Conservation (phyloP, 2,888 invertebrate species). For the Chironomus riparius region DNA sequence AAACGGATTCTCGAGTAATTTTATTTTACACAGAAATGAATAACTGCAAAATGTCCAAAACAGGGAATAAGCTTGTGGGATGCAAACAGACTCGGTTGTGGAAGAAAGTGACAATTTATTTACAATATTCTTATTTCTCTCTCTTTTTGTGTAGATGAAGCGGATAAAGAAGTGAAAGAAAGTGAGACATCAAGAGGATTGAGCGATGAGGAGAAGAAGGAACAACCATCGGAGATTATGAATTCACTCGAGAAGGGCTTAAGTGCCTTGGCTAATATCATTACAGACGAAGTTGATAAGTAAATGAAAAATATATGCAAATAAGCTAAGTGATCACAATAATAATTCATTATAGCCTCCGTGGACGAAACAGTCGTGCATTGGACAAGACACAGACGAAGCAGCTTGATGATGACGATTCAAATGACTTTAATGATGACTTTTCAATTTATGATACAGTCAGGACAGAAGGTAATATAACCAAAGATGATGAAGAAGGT, state of each 20-base stretch:
- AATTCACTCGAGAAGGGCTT: conserved; percentile 40
- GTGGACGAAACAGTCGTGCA: not conserved
- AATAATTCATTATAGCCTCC: not conserved
- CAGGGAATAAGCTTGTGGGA: not conserved
- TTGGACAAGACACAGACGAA: not conserved
- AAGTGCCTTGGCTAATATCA: conserved; percentile 32
- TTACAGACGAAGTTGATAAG: conserved; percentile 40
- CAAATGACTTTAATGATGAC: conserved; percentile 10
- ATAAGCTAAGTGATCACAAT: not conserved
- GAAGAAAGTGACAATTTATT: conserved; percentile 14
- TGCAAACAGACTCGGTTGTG: not conserved
- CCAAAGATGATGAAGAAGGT: not conserved
- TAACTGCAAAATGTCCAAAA: not conserved
- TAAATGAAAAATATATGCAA: conserved; percentile 31
- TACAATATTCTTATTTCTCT: not conserved
- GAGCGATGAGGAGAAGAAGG: conserved; percentile 36
- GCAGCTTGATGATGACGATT: not conserved
- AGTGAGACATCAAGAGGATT: conserved; percentile 38
- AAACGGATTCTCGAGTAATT: not conserved
- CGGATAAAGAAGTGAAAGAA: conserved; percentile 38
- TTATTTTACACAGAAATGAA: not conserved
- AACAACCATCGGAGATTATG: conserved; percentile 41
- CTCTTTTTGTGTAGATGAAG: conserved; percentile 38
- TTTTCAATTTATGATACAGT: not conserved
- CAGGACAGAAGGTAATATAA: conserved; percentile 1